phyloP scores from a whole-genome alignment of 30 jellyfish, hydroid and myxozoan species.

The Clytia hemisphaerica region DNA sequence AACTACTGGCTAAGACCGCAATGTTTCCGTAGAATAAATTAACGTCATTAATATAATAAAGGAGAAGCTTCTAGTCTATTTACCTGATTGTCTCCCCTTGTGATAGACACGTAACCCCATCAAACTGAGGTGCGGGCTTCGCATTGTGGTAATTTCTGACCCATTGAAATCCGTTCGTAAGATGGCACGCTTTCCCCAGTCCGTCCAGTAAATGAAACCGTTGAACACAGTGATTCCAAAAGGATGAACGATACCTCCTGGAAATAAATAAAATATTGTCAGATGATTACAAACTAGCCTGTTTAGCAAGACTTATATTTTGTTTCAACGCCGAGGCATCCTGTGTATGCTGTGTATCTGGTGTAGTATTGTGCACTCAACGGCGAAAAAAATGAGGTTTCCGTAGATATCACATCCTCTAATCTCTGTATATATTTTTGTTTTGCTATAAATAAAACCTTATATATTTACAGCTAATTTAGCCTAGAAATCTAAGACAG shows the following conservation, averaged over 20 bases:
- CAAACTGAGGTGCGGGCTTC: conserved; percentile 53
- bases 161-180: conserved; percentile 33
- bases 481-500: no score
- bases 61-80: background rate
- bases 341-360: no score
- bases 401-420: no score
- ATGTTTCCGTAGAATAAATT: background rate
- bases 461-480: no score
- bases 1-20: background rate
- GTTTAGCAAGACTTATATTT: no score
- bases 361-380: no score
- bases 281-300: no score
- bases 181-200: conserved; percentile 69
- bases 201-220: conserved; percentile 71
- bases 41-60: background rate
- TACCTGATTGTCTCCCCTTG: conserved; percentile 70
- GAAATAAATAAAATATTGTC: no score
- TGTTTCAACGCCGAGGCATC: no score
- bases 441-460: no score
- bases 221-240: conserved; percentile 52
- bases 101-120: conserved; percentile 84
- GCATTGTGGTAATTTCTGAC: conserved; percentile 17
- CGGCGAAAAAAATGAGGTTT: no score
- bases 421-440: no score
- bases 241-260: conserved; percentile 62